A percentile compares a stretch with the other conserved stretches of the same genome.
These are phyloP conservation scores for Fragum sueziense DNA, from an alignment of 2,888 invertebrate genomes.

Conservation along the genomic window DNA sequence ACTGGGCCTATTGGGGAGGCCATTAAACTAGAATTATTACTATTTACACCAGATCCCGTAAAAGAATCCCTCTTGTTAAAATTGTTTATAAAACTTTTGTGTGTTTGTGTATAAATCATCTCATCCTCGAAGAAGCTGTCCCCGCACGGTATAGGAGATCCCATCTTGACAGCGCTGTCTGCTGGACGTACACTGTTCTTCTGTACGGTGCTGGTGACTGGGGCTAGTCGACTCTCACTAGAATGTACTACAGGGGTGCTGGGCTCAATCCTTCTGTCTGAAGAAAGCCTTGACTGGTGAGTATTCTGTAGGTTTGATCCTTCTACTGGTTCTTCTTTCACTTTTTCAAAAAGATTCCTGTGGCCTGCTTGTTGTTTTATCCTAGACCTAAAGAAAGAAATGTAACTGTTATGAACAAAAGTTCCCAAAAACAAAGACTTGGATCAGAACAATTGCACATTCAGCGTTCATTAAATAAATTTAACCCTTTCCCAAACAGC, in stretches of 20 bases:
- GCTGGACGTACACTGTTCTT: slow-evolving; percentile 9
- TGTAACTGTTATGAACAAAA: background rate
- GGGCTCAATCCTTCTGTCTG: background rate
- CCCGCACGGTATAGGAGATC: slow-evolving; percentile 76
- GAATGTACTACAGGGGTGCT: slow-evolving; percentile 5
- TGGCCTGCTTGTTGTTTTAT: slow-evolving; percentile 53
- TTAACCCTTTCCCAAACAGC: too few relatives aligned
- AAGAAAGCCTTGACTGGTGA: background rate
- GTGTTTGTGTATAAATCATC: slow-evolving; percentile 69
- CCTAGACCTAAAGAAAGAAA: slow-evolving; percentile 58
- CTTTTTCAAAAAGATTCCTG: slow-evolving; percentile 12
- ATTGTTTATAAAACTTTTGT: slow-evolving; percentile 66
- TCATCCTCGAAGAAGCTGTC: slow-evolving; percentile 80
- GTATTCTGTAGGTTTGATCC: background rate
- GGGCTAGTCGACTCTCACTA: background rate
- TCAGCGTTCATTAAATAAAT: too few relatives aligned
- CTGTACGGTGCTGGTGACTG: slow-evolving; percentile 45
- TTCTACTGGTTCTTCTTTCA: background rate
- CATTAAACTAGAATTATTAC: slow-evolving; percentile 19
- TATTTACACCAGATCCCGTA: background rate
- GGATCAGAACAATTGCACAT: background rate
- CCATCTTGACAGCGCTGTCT: slow-evolving; percentile 34
- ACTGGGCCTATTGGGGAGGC: background rate
- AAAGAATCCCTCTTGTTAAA: slow-evolving; percentile 56
- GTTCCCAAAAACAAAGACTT: background rate